Base-by-base conservation (phyloP, 2,797 vertebrate species). In the Ctenopoma multispine region DNA sequence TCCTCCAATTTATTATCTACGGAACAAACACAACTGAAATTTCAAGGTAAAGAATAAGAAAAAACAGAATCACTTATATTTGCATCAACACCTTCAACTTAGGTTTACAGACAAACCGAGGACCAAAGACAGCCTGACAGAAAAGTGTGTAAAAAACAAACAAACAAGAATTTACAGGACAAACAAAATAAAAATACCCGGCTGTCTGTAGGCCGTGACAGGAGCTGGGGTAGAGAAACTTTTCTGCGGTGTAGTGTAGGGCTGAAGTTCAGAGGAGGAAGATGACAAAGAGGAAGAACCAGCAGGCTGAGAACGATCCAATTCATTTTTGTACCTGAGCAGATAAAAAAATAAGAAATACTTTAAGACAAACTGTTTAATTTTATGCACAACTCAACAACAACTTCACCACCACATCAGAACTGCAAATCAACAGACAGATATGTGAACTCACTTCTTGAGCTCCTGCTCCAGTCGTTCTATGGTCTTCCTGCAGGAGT, bases 381-480 rank as follows among this genome's bases (percentile, higher is more conserved):
- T 41, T 17, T 15, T 5, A 41, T 5, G 15, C 40, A 40, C 38
- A 44, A 44, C 18, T 43, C 15, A 36, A 9, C 27, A 29, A 29
- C 5, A 29, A 29, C 27, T 29, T 29, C 3, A 29, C 27, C 27
- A 29, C 27, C 27, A 29, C 27, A 3, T 29, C 27, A 29, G 8
- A 57, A 29, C n/a, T 43, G 4, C 15, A 53, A 17, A 15, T 20
- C 4, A 46, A 57, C 17, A 70, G n/a, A 77, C 2, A 34, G 2
- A 50, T 21, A 34, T 20, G 12, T 17, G 7, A 50, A 88, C 92
- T 92, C 67, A 98, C 97, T 96, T 96, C 87, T 97, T 98, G 29
- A 97, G 91, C 75, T 98, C 97, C 84, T 96, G 96, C 65, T 98
- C 96, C 53, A 98, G 89, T 21, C 91, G 95, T 64, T 98, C 96